These are phyloP conservation scores for Silurus asotus DNA, from an alignment of 2,113 vertebrate species.

Conservation along the genomic window DNA sequence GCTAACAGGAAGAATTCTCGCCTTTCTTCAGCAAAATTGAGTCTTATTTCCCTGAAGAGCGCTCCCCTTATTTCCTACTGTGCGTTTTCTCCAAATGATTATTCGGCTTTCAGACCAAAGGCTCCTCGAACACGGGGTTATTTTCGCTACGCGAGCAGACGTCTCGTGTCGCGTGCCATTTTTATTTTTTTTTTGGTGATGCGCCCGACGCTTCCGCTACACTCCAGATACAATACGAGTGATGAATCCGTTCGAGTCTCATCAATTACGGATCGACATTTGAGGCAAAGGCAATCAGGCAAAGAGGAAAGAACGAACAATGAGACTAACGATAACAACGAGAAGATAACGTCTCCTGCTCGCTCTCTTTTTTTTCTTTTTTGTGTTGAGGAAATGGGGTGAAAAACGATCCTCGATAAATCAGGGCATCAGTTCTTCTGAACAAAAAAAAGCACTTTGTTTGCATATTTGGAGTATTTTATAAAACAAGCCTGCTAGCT, in stretches of 20 bases:
- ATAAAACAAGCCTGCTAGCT: neutral
- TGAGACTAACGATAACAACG: no score
- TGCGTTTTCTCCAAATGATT: constrained; percentile 18
- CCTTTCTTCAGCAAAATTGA: neutral
- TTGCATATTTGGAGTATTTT: neutral
- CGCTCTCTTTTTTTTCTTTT: neutral
- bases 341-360: neutral
- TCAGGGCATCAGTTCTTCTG: neutral
- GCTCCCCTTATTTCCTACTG: neutral
- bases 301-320: neutral
- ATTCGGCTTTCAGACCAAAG: neutral
- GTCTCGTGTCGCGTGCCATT: neutral
- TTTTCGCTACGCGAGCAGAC: neutral
- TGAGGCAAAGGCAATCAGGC: constrained; percentile 40
- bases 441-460: neutral
- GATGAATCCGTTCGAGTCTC: constrained; percentile 38
- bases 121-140: neutral
- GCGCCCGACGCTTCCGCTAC: neutral
- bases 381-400: constrained; percentile 22
- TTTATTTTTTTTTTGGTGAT: constrained; percentile 1
- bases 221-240: constrained; percentile 22
- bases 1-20: neutral
- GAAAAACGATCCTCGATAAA: constrained; percentile 31
- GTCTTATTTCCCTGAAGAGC: constrained; percentile 1
- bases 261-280: neutral